Evolutionary conservation across 2,888 invertebrate species (phyloP).

Genomic region (Allolobophora icterica): DNA sequence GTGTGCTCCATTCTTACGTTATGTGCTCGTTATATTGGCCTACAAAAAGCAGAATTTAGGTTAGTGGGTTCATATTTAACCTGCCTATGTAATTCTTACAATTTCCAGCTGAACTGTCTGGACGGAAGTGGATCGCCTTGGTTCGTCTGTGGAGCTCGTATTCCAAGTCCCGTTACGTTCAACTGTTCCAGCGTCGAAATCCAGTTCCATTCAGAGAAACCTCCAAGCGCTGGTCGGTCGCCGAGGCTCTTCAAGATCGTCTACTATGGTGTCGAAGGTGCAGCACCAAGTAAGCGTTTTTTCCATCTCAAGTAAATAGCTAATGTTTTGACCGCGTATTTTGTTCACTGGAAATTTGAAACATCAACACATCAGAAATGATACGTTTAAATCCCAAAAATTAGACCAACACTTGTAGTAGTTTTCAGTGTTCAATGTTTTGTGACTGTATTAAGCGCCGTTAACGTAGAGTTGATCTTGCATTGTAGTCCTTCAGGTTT

Average conservation of each 20-base stretch:
- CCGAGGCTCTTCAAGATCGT: background rate
- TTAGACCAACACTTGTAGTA: no score
- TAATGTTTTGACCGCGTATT: background rate
- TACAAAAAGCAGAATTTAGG: no score
- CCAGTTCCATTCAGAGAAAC: background rate
- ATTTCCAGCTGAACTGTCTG: background rate
- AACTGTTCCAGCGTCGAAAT: constrained; percentile 11
- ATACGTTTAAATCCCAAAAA: background rate
- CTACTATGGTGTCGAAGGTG: background rate
- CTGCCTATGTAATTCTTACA: no score
- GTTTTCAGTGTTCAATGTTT: no score
- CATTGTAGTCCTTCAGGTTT: no score
- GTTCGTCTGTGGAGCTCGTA: background rate
- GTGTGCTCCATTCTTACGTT: no score
- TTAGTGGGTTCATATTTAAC: no score
- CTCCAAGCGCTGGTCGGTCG: background rate
- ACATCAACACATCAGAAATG: background rate
- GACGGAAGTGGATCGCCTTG: background rate
- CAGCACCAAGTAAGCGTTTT: background rate
- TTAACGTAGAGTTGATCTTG: no score
- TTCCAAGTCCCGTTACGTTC: background rate
- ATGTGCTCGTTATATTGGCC: no score
- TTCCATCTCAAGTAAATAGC: background rate
- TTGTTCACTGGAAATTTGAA: background rate
- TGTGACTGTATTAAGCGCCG: no score